A percentile compares a stretch with the other conserved stretches of the same genome.
These are phyloP conservation scores for Sparidentex hasta DNA, from an alignment of 2,797 vertebrate species.

Conservation along the genomic window DNA sequence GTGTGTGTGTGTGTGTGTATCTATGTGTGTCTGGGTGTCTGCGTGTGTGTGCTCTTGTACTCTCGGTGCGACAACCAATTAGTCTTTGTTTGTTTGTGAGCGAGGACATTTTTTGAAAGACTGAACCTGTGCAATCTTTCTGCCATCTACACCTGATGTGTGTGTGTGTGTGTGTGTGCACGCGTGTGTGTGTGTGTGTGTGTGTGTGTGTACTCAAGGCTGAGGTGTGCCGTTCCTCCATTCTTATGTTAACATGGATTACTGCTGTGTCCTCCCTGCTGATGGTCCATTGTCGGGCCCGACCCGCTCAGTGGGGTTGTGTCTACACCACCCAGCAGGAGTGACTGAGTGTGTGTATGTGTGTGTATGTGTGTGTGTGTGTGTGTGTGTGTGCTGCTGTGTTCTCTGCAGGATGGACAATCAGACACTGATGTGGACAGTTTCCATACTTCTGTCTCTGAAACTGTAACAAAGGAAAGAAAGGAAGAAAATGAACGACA, in stretches of 20 bases:
- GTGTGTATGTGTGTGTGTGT: constrained; percentile 38
- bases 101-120: constrained; percentile 17
- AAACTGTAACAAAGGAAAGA: too few relatives aligned
- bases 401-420: constrained; percentile 11
- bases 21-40: constrained; percentile 20
- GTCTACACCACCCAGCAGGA: constrained; percentile 80
- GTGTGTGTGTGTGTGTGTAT: neutral
- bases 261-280: constrained; percentile 71
- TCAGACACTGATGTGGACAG: neutral
- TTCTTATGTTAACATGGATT: constrained; percentile 81
- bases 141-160: constrained; percentile 36
- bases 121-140: neutral
- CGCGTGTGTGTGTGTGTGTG: constrained; percentile 32
- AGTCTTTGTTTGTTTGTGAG: neutral
- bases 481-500: too few relatives aligned
- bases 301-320: constrained; percentile 77
- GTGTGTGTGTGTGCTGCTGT: constrained; percentile 1
- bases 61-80: neutral
- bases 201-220: constrained; percentile 54
- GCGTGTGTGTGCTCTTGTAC: neutral
- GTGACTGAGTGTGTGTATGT: constrained; percentile 46
- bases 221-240: constrained; percentile 61
- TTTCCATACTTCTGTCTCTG: too few relatives aligned
- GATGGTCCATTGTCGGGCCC: constrained; percentile 66
- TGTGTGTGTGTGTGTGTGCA: constrained; percentile 1